Conservation (phyloP, 2,888 invertebrate species). For the Raillietiella orientalis region DNA sequence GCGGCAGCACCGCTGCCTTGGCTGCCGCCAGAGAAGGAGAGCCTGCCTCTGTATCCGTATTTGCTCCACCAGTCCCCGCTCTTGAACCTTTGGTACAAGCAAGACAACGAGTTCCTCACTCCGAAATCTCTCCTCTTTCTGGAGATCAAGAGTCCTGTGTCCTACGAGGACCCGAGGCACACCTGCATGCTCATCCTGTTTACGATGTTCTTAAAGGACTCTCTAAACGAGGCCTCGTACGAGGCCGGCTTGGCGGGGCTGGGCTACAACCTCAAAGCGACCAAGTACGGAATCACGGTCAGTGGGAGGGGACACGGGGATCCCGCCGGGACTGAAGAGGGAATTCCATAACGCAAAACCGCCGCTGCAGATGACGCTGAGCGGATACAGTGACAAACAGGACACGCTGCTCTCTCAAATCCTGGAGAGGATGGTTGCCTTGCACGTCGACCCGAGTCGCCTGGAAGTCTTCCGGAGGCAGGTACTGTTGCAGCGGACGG, state of each 20-base stretch:
- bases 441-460: too few species aligned
- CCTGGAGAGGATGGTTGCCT: too few species aligned
- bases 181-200: conserved; percentile 54
- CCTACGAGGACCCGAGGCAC: conserved; percentile 49
- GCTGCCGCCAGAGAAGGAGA: too few species aligned
- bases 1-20: too few species aligned
- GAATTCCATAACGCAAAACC: too few species aligned
- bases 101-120: conserved; percentile 59
- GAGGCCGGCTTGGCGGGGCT: background rate
- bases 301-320: too few species aligned
- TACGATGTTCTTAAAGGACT: conserved; percentile 45
- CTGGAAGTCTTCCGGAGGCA: too few species aligned
- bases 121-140: conserved; percentile 58
- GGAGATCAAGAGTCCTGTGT: conserved; percentile 37
- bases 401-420: too few species aligned
- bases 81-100: conserved; percentile 75
- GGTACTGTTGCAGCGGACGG: too few species aligned
- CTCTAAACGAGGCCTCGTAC: conserved; percentile 69
- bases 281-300: conserved; percentile 1
- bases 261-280: background rate
- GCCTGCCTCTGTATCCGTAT: too few species aligned
- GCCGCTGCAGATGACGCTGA: background rate
- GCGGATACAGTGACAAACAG: conserved; percentile 1
- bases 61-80: too few species aligned
- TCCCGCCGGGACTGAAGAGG: too few species aligned